phyloP scores from a whole-genome alignment of 2,113 vertebrate genomes.

The Pedionomus torquatus region DNA sequence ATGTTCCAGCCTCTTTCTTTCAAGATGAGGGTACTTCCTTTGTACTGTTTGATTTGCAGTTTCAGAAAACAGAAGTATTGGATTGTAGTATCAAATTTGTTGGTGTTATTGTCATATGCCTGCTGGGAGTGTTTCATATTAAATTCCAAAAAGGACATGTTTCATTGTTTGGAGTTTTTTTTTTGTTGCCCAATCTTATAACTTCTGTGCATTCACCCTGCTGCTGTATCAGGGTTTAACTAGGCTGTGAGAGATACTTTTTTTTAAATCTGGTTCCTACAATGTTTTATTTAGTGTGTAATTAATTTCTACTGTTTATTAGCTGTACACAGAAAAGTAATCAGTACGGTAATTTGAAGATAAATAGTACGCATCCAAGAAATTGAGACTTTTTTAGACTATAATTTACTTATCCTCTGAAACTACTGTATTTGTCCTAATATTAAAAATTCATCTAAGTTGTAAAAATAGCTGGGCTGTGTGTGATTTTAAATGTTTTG shows the following conservation, averaged over 20 bases:
- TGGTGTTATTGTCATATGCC: constrained; percentile 29
- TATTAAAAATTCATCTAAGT: not conserved
- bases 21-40: constrained; percentile 52
- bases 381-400: not conserved
- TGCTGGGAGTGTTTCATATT: constrained; percentile 8
- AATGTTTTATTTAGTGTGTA: not conserved
- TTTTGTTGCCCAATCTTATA: not conserved
- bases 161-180: not conserved
- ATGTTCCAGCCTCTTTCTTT: not conserved
- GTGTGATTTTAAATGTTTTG: not conserved
- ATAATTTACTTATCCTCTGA: not conserved
- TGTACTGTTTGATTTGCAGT: constrained; percentile 66
- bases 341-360: constrained; percentile 67
- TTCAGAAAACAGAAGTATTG: constrained; percentile 58
- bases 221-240: constrained; percentile 49
- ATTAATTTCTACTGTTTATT: not conserved
- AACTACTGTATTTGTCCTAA: not conserved
- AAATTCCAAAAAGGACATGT: not conserved
- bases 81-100: constrained; percentile 63
- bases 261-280: not conserved
- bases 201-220: not conserved
- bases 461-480: not conserved
- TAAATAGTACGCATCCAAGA: constrained; percentile 27
- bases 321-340: constrained; percentile 54
- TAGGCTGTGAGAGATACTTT: not conserved